Evolutionary conservation across 2,113 vertebrate genomes (phyloP).

Genomic region (Phasianus colchicus): DNA sequence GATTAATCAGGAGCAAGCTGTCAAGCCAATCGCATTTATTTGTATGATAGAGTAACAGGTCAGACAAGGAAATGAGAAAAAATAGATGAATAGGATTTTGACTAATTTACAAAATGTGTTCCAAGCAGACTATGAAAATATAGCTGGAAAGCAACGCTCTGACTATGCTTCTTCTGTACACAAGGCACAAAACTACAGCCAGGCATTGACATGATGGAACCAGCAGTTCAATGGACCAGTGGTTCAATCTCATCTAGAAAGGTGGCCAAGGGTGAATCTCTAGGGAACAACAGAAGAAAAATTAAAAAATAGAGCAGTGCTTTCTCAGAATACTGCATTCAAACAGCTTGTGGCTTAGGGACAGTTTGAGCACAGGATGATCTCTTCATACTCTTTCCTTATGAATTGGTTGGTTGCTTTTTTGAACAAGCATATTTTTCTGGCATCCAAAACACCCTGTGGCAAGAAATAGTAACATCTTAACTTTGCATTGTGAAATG

Average conservation of each 20-base stretch:
- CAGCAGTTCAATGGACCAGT: not conserved
- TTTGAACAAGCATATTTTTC: not conserved
- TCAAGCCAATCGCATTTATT: not conserved
- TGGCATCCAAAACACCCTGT: not conserved
- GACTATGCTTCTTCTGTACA: not conserved
- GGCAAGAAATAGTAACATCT: not conserved
- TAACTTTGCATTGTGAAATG: not conserved
- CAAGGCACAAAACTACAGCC: not conserved
- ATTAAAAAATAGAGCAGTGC: rapidly evolving
- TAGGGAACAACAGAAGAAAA: not conserved
- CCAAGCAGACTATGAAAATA: not conserved
- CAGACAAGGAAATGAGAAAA: not conserved
- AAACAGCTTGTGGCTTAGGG: not conserved
- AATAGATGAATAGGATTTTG: not conserved
- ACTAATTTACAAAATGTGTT: not conserved
- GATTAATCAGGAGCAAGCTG: not conserved
- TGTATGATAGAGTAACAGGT: not conserved
- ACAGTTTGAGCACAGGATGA: not conserved
- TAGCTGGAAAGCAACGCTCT: not conserved
- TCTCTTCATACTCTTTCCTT: not conserved
- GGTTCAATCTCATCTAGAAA: not conserved
- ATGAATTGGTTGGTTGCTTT: not conserved
- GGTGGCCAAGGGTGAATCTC: not conserved
- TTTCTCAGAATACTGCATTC: not conserved
- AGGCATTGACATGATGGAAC: not conserved